Evolutionary conservation across 2,797 vertebrate species (phyloP), one percentile per base, ranked within the genome.

Genomic region (Carcharodon carcharias): DNA sequence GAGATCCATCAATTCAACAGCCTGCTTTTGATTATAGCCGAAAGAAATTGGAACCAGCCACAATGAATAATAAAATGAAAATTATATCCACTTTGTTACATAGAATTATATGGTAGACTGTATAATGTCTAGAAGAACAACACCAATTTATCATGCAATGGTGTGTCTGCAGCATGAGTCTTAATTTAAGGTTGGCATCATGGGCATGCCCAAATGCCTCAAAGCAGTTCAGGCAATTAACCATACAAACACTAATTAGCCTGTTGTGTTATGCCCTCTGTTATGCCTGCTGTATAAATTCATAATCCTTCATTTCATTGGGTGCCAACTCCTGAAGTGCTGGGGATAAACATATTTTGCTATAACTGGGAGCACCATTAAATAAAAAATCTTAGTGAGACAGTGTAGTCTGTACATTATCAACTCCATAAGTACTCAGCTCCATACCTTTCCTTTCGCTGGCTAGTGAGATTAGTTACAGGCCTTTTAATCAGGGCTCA

Each of bases 51-150:
- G 61, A 92, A 23, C 35, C 31, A 63, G 58, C 63, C 35, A 63
- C 58, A 92, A 61, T 40, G 56, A 92, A 63, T 63, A 92, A 61
- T 63, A 35, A 61, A 92, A 35, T 31, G 87, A 89, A 89, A 35
- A 89, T 58, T 58, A 14, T 35, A 56, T 89, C 87, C 26, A 56
- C 26, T 89, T 58, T 58, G 12, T 85, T 89, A 35, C 56, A 58
- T 3, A 89, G 40, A 89, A 89, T 89, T 58, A 58, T 58, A 89
- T 31, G 54, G 54, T 58, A 31, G 87, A 89, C 28, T 35, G 54
- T 56, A 14, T 58, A 28, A 89, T 56, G 50, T 89, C 54, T 89
- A 35, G 87, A 89, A 89, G 87, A 89, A 89, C 87, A 89, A 89
- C 87, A 28, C 28, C 26, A 56, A 35, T 89, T 89, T 89, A 58